Conservation (phyloP, 2,113 vertebrate genomes). For the Peromyscus polionotus region DNA sequence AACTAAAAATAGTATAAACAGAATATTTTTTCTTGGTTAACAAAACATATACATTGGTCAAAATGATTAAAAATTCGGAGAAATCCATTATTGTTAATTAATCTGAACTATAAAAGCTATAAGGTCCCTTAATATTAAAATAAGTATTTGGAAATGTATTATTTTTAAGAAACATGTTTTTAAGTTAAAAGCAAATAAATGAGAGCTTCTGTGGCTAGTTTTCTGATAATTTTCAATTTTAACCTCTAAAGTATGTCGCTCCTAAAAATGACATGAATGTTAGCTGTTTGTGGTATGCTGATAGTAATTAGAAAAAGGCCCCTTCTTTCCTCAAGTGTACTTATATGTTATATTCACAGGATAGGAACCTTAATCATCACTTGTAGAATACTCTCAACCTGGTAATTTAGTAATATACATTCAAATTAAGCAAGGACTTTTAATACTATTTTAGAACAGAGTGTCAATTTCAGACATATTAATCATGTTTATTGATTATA, state of each 20-base stretch:
- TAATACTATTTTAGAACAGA: not conserved
- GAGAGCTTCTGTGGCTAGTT: not conserved
- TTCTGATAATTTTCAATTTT: not conserved
- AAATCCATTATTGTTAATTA: not conserved
- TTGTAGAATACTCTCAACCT: conserved; percentile 28
- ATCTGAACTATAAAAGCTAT: not conserved
- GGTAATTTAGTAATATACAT: conserved; percentile 56
- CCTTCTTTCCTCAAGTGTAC: not conserved
- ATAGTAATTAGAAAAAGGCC: not conserved
- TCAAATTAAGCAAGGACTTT: conserved; percentile 40
- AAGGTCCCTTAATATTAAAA: not conserved
- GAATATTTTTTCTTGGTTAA: not conserved
- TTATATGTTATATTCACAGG: conserved; percentile 53
- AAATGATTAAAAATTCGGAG: not conserved
- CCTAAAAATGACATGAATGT: not conserved
- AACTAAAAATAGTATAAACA: accelerated
- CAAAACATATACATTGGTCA: not conserved
- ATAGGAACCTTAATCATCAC: conserved; percentile 49
- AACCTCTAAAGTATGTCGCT: not conserved
- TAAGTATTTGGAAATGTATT: not conserved
- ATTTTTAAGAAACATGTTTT: not conserved
- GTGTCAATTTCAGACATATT: conserved; percentile 48
- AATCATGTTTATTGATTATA: conserved; percentile 56
- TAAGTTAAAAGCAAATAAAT: not conserved
- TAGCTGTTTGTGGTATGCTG: not conserved